Conservation (phyloP, 2,797 vertebrate genomes). For the Xiphorhynchus erythropygius region DNA sequence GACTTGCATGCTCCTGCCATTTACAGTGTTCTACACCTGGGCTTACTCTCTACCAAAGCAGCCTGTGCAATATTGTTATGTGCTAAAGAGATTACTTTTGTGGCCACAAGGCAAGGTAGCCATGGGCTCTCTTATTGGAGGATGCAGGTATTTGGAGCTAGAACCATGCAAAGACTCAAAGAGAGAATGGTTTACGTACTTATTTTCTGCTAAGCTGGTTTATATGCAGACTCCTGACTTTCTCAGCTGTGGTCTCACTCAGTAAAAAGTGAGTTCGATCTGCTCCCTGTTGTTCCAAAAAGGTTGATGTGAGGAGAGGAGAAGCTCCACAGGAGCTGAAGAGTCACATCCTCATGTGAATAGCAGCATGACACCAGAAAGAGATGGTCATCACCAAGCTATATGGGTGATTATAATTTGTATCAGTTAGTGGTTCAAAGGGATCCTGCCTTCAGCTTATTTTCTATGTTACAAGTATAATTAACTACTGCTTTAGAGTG, state of each 20-base stretch:
- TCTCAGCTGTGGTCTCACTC: not conserved
- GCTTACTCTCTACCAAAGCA: not conserved
- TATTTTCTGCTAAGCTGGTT: not conserved
- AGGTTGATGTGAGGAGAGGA: not conserved
- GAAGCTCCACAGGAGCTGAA: not conserved
- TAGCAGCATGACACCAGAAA: slow-evolving; percentile 4
- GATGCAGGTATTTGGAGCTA: not conserved
- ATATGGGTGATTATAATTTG: slow-evolving; percentile 6
- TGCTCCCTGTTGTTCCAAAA: not conserved
- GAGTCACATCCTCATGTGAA: slow-evolving; percentile 46
- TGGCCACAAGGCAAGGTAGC: not conserved
- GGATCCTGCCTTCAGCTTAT: not conserved
- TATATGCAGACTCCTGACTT: not conserved
- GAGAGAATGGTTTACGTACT: not conserved
- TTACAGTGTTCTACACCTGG: not conserved
- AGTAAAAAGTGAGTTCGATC: not conserved
- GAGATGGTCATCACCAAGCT: not conserved
- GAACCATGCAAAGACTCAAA: not conserved
- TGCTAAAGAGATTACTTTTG: not conserved
- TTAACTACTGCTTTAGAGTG: not conserved
- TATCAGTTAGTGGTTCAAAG: slow-evolving; percentile 12
- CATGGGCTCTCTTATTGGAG: not conserved
- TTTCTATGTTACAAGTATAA: not conserved
- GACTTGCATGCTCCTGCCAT: not conserved
- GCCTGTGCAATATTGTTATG: not conserved